These are phyloP conservation scores for Aphidius gifuensis DNA, from an alignment of 1,140 invertebrate species.

Conservation along the genomic window DNA sequence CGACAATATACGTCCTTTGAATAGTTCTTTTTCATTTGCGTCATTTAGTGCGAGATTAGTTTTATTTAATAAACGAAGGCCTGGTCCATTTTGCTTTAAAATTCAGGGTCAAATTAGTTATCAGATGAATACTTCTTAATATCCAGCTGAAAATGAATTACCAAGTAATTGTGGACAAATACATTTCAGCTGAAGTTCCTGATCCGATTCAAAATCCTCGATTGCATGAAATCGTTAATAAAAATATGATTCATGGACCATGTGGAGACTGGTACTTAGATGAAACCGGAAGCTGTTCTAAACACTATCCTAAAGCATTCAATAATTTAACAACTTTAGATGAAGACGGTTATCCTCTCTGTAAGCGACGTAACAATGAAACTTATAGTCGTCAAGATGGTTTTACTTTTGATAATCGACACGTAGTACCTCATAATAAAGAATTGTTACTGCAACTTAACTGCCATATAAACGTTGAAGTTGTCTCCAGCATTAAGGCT, in stretches of 20 bases:
- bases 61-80: neutral
- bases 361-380: neutral
- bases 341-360: slow-evolving; percentile 20
- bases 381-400: slow-evolving; percentile 2
- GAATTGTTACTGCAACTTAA: slow-evolving; percentile 8
- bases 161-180: slow-evolving; percentile 30
- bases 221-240: slow-evolving; percentile 28
- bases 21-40: slow-evolving; percentile 2
- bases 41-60: neutral
- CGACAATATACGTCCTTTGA: neutral
- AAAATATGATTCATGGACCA: slow-evolving; percentile 37
- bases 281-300: slow-evolving; percentile 36
- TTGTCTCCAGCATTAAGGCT: slow-evolving; percentile 17
- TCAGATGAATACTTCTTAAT: slow-evolving; percentile 7
- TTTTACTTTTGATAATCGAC: slow-evolving; percentile 16
- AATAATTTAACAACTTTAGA: slow-evolving; percentile 8
- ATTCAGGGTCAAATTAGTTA: slow-evolving; percentile 7
- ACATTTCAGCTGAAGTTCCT: slow-evolving; percentile 30
- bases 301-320: slow-evolving; percentile 35
- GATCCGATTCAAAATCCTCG: slow-evolving; percentile 23
- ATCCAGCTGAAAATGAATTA: slow-evolving; percentile 11
- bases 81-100: neutral
- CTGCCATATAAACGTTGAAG: slow-evolving; percentile 24
- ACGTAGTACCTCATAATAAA: slow-evolving; percentile 21
- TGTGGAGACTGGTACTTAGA: slow-evolving; percentile 42